Percentiles rank a stretch among this genome's conserved stretches.
These are phyloP conservation scores for Ctenodactylus gundi DNA, from an alignment of 2,113 vertebrate genomes.

Conservation along the genomic window DNA sequence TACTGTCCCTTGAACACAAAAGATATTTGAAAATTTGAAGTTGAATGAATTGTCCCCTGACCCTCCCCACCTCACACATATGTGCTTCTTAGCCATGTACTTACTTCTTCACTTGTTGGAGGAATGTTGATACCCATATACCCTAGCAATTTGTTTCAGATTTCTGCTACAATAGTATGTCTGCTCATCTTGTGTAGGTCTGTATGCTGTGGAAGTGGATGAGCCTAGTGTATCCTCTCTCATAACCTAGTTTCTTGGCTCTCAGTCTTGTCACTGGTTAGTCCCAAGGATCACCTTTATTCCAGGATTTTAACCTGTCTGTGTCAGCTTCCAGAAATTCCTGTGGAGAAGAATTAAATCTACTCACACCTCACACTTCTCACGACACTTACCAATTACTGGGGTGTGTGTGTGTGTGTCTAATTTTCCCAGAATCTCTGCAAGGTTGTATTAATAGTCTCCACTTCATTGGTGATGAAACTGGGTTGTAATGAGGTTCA, in stretches of 20 bases:
- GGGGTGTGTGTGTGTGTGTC: neutral
- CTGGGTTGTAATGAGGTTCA: neutral
- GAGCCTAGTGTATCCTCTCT: neutral
- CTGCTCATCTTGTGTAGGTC: neutral
- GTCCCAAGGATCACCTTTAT: neutral
- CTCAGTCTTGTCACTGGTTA: neutral
- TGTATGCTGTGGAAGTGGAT: neutral
- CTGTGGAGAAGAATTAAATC: neutral
- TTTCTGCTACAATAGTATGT: neutral
- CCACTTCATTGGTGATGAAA: conserved; percentile 35
- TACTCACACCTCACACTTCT: neutral
- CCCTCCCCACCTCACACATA: neutral
- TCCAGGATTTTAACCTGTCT: neutral
- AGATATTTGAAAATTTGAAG: neutral
- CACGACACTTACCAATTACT: neutral
- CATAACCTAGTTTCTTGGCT: neutral
- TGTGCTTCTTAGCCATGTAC: neutral
- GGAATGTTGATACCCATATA: neutral
- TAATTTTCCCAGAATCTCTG: neutral
- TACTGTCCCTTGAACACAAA: neutral
- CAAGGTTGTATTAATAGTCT: neutral
- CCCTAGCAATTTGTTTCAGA: no score
- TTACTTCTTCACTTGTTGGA: neutral
- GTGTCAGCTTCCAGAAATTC: neutral
- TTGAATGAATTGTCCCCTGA: neutral